phyloP scores from a whole-genome alignment of 2,888 invertebrate genomes.

The Notodonta ziczac region DNA sequence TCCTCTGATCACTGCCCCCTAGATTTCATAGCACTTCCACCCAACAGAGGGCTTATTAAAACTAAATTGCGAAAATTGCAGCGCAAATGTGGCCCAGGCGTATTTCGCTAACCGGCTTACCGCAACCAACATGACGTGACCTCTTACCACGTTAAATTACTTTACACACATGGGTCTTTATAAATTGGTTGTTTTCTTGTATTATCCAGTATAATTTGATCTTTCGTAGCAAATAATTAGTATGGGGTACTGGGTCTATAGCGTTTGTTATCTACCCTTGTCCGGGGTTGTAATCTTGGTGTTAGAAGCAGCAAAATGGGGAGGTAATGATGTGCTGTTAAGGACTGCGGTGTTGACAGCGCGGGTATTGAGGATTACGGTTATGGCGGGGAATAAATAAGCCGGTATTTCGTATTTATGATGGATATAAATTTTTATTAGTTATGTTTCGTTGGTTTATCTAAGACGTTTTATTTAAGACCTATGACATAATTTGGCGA shows the following conservation, averaged over 20 bases:
- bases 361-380: conserved; percentile 59
- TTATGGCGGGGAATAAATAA: conserved; percentile 42
- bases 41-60: conserved; percentile 77
- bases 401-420: conserved; percentile 22
- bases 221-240: conserved; percentile 36
- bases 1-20: conserved; percentile 46
- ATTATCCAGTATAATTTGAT: conserved; percentile 43
- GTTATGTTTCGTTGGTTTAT: conserved; percentile 12
- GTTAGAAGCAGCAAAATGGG: conserved; percentile 67
- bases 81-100: conserved; percentile 79
- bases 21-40: conserved; percentile 69
- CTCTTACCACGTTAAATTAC: conserved; percentile 29
- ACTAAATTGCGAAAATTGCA: conserved; percentile 83
- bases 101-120: conserved; percentile 74
- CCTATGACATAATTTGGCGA: too few relatives aligned
- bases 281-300: conserved; percentile 71
- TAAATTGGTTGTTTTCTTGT: conserved; percentile 34
- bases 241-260: conserved; percentile 29
- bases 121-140: conserved; percentile 43
- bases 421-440: conserved; percentile 39
- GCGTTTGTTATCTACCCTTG: conserved; percentile 50
- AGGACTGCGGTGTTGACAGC: conserved; percentile 71
- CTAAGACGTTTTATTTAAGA: too few relatives aligned
- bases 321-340: conserved; percentile 75
- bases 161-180: conserved; percentile 36